Conservation (phyloP, 2,888 invertebrate species). For the Netelia virgata region DNA sequence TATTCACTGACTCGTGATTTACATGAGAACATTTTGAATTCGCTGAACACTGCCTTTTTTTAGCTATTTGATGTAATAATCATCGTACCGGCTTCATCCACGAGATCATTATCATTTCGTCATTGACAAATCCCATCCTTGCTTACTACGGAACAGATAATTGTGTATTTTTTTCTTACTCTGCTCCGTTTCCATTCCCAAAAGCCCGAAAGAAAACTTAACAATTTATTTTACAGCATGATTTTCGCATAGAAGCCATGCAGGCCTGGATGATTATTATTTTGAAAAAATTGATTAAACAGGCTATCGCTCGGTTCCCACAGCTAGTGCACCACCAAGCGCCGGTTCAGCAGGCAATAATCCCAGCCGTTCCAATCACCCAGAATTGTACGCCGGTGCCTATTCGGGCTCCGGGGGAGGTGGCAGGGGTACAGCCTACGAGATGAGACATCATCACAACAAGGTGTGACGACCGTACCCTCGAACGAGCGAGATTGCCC, state of each 20-base stretch:
- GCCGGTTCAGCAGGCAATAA: constrained; percentile 85
- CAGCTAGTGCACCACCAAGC: constrained; percentile 85
- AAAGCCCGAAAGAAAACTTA: constrained; percentile 6
- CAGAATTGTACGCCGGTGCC: constrained; percentile 90
- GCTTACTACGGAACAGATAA: constrained; percentile 45
- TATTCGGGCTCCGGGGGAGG: constrained; percentile 86
- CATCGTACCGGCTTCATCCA: constrained; percentile 29
- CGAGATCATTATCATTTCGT: constrained; percentile 45
- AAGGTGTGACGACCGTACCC: constrained; percentile 87
- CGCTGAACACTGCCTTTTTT: background rate
- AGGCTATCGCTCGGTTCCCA: constrained; percentile 85
- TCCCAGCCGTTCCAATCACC: constrained; percentile 85
- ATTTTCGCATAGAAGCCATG: constrained; percentile 65
- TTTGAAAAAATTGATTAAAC: constrained; percentile 76
- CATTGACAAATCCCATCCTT: constrained; percentile 24
- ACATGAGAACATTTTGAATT: constrained; percentile 12
- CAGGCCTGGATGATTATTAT: constrained; percentile 71
- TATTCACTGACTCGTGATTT: constrained; percentile 64
- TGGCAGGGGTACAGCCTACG: constrained; percentile 87
- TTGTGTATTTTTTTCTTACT: constrained; percentile 70
- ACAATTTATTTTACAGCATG: constrained; percentile 52
- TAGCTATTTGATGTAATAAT: background rate
- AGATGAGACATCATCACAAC: constrained; percentile 90
- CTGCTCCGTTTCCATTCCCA: constrained; percentile 71
- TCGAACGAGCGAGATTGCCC: constrained; percentile 71